Percentiles rank a stretch among this genome's conserved stretches.
phyloP scores from a whole-genome alignment of 2,888 invertebrate genomes.

The Dicyrtoma fusca region DNA sequence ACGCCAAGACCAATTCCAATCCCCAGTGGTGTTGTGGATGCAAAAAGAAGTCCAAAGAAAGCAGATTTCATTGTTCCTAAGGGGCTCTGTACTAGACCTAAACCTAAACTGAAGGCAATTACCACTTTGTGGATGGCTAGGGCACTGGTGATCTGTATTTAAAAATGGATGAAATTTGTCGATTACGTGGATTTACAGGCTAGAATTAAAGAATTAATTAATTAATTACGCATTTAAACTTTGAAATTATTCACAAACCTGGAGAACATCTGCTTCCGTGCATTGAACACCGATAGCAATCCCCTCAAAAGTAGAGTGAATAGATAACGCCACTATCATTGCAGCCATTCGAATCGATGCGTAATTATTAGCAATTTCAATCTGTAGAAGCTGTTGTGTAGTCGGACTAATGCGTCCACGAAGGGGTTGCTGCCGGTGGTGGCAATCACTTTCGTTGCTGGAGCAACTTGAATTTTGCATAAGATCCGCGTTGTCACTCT shows the following conservation, averaged over 20 bases:
- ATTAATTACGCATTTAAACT: too few species aligned
- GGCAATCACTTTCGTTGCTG: too few species aligned
- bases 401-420: too few species aligned
- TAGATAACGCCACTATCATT: conserved; percentile 50
- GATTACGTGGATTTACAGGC: neutral
- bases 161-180: neutral
- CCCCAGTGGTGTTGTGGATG: conserved; percentile 49
- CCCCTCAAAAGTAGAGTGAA: conserved; percentile 55
- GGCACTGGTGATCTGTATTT: conserved; percentile 53
- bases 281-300: conserved; percentile 55
- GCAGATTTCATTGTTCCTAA: conserved; percentile 44
- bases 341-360: conserved; percentile 49
- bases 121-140: conserved; percentile 54
- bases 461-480: too few species aligned
- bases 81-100: conserved; percentile 50
- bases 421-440: too few species aligned
- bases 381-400: too few species aligned
- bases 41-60: conserved; percentile 46
- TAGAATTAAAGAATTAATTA: neutral
- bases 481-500: too few species aligned
- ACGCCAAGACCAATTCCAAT: conserved; percentile 50
- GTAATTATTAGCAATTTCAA: neutral
- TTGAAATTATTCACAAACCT: conserved; percentile 38
- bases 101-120: conserved; percentile 52
- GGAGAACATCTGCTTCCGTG: conserved; percentile 51